Evolutionary conservation across 2,888 invertebrate genomes (phyloP), one percentile per base, ranked within the genome.

Genomic region (Pseudolycoriella hygida): DNA sequence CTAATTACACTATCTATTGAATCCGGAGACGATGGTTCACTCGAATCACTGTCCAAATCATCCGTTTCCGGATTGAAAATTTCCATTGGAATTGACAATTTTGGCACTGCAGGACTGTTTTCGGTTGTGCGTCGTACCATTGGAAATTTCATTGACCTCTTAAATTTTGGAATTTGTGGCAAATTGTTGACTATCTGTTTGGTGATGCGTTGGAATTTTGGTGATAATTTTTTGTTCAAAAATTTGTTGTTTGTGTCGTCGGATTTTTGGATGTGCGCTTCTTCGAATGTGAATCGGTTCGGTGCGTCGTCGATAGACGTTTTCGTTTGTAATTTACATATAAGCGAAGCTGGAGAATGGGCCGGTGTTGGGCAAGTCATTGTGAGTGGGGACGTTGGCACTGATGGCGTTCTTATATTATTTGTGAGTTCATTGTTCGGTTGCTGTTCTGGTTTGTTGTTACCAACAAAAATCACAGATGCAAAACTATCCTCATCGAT

Each of bases 401-500:
- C 80, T 52, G 83, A 80, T 19, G 77, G 74, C 48, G 74, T 74
- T 62, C 20, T 53, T 50, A 48, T 43, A 38, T 51, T 55, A 38
- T 46, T 51, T 37, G 46, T 49, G n/a, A 12, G 18, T 11, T 12
- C 12, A 40, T 40, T 40, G 19, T 17, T 40, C 18, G 44, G 25
- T 34, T 34, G 34, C 15, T 34, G 34, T 25, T 25, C 25, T 25
- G 25, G 25, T 25, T 25, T 25, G 25, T 25, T 25, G 25, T 25
- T 25, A 8, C 25, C 25, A 55, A 89, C 81, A 59, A 81, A 89
- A 57, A 92, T 90, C 40, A 92, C 90, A 50, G 89, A 89, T 47
- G 89, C 88, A 58, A 90, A 88, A 62, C 88, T 89, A 57, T 92
- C 90, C 61, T 92, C 90, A 61, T 92, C 92, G 31, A 90, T 85